A percentile compares a stretch with the other conserved stretches of the same genome.
These are phyloP conservation scores for Trissonchulus latispiculum DNA, from an alignment of 2,888 invertebrate species.

Conservation along the genomic window DNA sequence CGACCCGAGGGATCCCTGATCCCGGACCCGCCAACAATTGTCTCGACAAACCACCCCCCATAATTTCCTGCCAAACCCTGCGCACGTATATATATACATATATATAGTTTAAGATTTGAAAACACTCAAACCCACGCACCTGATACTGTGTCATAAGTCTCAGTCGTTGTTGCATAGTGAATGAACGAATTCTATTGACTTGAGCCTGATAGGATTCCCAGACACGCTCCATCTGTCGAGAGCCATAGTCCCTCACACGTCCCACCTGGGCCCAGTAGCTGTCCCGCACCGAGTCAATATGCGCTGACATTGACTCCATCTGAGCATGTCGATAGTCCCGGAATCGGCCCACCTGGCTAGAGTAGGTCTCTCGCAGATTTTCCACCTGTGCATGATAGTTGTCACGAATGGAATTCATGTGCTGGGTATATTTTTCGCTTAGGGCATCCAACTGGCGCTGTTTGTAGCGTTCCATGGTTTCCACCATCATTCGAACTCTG, in stretches of 20 bases:
- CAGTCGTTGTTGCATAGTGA: conserved; percentile 40
- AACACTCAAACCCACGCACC: too few species aligned
- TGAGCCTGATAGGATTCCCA: conserved; percentile 86
- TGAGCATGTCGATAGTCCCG: conserved; percentile 38
- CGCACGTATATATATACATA: too few species aligned
- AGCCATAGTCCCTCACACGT: conserved; percentile 66
- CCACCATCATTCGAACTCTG: conserved; percentile 39
- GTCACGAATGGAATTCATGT: conserved; percentile 33
- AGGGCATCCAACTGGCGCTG: conserved; percentile 38
- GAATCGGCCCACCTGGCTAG: conserved; percentile 35
- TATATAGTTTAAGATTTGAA: too few species aligned
- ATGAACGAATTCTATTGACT: conserved; percentile 49
- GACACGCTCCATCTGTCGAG: conserved; percentile 63
- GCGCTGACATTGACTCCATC: conserved; percentile 36
- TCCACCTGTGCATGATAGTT: conserved; percentile 35
- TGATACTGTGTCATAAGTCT: conserved; percentile 42
- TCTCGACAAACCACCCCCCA: too few species aligned
- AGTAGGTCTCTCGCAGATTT: conserved; percentile 35
- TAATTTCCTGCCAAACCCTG: too few species aligned
- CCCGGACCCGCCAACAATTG: too few species aligned
- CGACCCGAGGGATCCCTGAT: too few species aligned
- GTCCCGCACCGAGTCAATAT: conserved; percentile 38
- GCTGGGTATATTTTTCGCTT: conserved; percentile 38
- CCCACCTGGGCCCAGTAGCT: conserved; percentile 35
- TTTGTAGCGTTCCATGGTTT: conserved; percentile 41